Percentiles rank a stretch among this genome's conserved stretches.
phyloP scores from a whole-genome alignment of 2,113 vertebrate species.

The Bothrops jararaca region DNA sequence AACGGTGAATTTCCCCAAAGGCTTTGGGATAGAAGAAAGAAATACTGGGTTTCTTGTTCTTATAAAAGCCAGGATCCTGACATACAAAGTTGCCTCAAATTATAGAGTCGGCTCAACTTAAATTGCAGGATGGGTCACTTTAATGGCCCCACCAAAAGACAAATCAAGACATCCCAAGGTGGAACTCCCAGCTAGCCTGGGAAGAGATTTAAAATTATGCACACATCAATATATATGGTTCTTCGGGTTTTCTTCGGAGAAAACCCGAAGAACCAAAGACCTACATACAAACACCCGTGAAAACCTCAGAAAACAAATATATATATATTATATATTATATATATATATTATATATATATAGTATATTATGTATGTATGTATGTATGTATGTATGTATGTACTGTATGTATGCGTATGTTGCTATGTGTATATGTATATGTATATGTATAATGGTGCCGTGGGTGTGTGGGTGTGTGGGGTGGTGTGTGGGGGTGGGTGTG shows the following conservation, averaged over 20 bases:
- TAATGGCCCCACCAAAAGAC: constrained; percentile 53
- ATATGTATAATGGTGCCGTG: too few relatives aligned
- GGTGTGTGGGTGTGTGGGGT: too few relatives aligned
- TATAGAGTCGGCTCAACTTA: constrained; percentile 19
- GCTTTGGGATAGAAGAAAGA: neutral
- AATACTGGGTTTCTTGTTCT: neutral
- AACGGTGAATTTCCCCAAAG: accelerated
- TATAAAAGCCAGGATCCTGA: accelerated
- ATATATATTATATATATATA: too few relatives aligned
- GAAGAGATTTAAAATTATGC: constrained; percentile 9
- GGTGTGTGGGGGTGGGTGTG: too few relatives aligned
- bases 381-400: too few relatives aligned
- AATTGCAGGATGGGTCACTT: constrained; percentile 48
- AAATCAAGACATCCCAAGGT: neutral
- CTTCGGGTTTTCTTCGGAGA: too few relatives aligned
- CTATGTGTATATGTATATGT: too few relatives aligned
- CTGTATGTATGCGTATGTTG: accelerated
- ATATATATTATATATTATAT: too few relatives aligned
- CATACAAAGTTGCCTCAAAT: constrained; percentile 26
- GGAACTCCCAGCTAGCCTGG: constrained; percentile 2
- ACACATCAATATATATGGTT: neutral
- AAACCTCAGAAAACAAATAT: too few relatives aligned
- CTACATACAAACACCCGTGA: too few relatives aligned
- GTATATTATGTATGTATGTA: too few relatives aligned
- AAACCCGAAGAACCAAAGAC: too few relatives aligned